Base-by-base conservation (phyloP, 2,797 vertebrate species). In the Pangasius djambal region DNA sequence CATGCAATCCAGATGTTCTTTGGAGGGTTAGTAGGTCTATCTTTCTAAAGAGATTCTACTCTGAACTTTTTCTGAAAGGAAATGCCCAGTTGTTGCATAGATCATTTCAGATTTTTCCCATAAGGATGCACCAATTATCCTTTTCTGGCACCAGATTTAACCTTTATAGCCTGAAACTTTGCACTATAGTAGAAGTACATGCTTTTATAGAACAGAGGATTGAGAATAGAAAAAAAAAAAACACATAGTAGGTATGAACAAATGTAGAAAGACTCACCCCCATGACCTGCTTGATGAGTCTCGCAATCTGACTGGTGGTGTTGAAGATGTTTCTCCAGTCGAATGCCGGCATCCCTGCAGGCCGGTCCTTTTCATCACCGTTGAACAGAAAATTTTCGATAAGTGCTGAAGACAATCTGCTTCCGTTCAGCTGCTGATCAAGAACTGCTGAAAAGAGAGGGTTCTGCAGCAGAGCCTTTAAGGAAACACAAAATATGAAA, bases 241-340 rank as follows among this genome's bases (percentile, higher is more conserved):
- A 52, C 8, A 50, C 13, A 44, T 44, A 6, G 5, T 50, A 50
- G 57, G 55, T 25, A 69, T 31, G 2, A 50, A 79, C 18, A 12
- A 69, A 61, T 31, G 13, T 28, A 89, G 16, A 65, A 34, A 22
- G n/a, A 88, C 97, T 92, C 92, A 99, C 98, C 93, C 95, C 95
- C 86, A 99, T 96, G 93, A 98, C 96, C 31, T 94, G 95, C 40
- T 97, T 97, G 61, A 99, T 94, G 7, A 96, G 96, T 91, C 94
- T 93, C 86, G 98, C 90, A 65, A 94, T 94, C 25, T 94, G 90
- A 70, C 96, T 95, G 0, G 97, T 97, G 92, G 96, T 91, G 69
- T 97, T 98, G 94, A 97, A 97, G 88, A 94, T 92, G 0, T 97
- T 67, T 83, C 94, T 94, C 95, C 98, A 99, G 97, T 94, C 97